phyloP scores from a whole-genome alignment of 1,140 invertebrate species.

The Hycleus cichorii region DNA sequence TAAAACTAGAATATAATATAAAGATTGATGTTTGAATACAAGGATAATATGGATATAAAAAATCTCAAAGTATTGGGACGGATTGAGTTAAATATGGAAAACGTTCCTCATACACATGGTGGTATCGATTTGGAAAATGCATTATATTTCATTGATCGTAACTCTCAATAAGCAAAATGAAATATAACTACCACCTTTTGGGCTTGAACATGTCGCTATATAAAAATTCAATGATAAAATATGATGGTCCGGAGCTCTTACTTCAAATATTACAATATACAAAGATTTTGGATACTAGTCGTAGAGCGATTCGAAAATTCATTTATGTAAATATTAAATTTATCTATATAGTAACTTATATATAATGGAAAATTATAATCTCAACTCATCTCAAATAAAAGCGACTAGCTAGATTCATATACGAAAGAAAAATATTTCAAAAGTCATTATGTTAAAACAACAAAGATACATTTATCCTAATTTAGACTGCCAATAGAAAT shows the following conservation, averaged over 20 bases:
- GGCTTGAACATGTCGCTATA: slow-evolving; percentile 5
- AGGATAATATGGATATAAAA: too few species aligned
- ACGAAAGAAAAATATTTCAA: too few species aligned
- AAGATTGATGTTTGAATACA: too few species aligned
- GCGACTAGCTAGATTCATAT: too few species aligned
- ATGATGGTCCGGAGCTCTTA: slow-evolving; percentile 6
- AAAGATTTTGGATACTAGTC: not conserved
- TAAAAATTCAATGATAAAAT: slow-evolving; percentile 12
- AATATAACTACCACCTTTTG: slow-evolving; percentile 11
- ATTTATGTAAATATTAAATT: not conserved
- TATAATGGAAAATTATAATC: too few species aligned
- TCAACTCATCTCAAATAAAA: too few species aligned
- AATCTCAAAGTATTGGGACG: too few species aligned
- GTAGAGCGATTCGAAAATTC: not conserved
- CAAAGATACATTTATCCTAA: slow-evolving; percentile 7
- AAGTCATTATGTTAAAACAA: too few species aligned
- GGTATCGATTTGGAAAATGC: slow-evolving; percentile 9
- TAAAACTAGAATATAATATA: too few species aligned
- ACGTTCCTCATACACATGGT: not conserved
- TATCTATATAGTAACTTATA: too few species aligned
- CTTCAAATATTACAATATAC: slow-evolving; percentile 7
- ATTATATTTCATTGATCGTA: slow-evolving; percentile 14
- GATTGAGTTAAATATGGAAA: too few species aligned
- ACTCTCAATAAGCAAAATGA: slow-evolving; percentile 15
- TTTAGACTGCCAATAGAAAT: slow-evolving; percentile 8